These are phyloP conservation scores for Drosophila lini DNA, from an alignment of 1,140 invertebrate genomes.

Conservation along the genomic window DNA sequence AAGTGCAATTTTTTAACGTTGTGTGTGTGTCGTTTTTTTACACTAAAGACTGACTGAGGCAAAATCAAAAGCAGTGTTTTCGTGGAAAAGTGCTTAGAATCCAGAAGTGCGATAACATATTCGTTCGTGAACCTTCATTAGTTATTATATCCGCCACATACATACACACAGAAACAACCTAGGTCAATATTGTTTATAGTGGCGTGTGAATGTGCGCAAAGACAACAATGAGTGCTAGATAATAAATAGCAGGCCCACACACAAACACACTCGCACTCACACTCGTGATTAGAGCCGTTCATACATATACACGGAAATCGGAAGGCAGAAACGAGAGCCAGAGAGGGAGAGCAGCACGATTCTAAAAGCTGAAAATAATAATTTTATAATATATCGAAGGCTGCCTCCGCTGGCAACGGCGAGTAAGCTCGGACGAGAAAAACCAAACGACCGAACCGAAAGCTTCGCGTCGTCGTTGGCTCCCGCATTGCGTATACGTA, in stretches of 20 bases:
- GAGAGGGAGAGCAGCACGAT: conserved; percentile 17
- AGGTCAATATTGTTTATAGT: conserved; percentile 84
- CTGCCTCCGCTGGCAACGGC: conserved; percentile 13
- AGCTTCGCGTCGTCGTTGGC: conserved; percentile 1
- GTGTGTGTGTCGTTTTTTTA: conserved; percentile 3
- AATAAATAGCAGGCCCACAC: conserved; percentile 56
- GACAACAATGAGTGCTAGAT: conserved; percentile 60
- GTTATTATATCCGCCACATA: conserved; percentile 20
- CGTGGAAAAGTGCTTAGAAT: conserved; percentile 9
- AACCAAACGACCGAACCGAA: conserved; percentile 5
- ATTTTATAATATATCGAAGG: conserved; percentile 48
- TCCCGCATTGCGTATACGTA: conserved; percentile 31
- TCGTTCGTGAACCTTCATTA: conserved; percentile 17
- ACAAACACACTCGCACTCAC: conserved; percentile 8
- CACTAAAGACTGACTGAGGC: conserved; percentile 53
- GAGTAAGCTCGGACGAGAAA: conserved; percentile 26
- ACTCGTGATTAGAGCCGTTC: conserved; percentile 41
- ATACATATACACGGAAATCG: conserved; percentile 49
- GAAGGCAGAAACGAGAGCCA: conserved; percentile 18
- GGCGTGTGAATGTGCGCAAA: conserved; percentile 73
- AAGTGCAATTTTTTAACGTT: conserved; percentile 55
- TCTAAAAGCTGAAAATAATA: conserved; percentile 44
- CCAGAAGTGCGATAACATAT: conserved; percentile 13
- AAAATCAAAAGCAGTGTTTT: conserved; percentile 31
- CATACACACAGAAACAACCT: conserved; percentile 62